These are phyloP conservation scores for Montipora cactus DNA, from an alignment of 64 coral and sea anemone species.

Conservation along the genomic window DNA sequence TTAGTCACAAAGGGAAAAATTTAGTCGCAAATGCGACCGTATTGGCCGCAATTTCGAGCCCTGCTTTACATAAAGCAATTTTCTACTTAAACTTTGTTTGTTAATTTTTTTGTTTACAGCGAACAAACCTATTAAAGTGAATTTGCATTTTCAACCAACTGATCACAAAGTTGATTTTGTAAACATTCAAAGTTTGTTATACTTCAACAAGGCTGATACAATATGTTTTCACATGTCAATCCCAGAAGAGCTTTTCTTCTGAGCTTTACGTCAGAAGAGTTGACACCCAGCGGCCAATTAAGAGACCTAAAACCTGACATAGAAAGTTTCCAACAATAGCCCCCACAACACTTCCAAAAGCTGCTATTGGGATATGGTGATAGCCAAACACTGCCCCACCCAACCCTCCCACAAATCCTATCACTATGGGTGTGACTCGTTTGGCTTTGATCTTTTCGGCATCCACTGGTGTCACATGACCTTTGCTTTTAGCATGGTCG, in stretches of 20 bases:
- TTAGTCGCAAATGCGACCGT: too few relatives aligned
- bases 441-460: slow-evolving; percentile 93
- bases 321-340: slow-evolving; percentile 83
- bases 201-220: not conserved
- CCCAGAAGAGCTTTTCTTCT: not conserved
- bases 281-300: slow-evolving; percentile 87
- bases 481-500: slow-evolving; percentile 72
- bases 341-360: slow-evolving; percentile 75
- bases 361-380: slow-evolving; percentile 71
- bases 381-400: slow-evolving; percentile 72
- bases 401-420: slow-evolving; percentile 82
- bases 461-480: slow-evolving; percentile 86
- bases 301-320: slow-evolving; percentile 73
- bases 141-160: too few relatives aligned
- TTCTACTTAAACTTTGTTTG: too few relatives aligned
- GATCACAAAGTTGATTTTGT: too few relatives aligned
- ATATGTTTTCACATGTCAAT: not conserved
- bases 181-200: too few relatives aligned
- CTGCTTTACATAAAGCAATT: too few relatives aligned
- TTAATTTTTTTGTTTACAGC: too few relatives aligned
- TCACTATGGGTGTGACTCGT: slow-evolving; percentile 77
- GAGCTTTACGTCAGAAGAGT: slow-evolving; percentile 67
- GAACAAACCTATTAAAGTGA: too few relatives aligned
- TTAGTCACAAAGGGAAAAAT: too few relatives aligned
- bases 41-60: too few relatives aligned